Evolutionary conservation across 1,140 invertebrate genomes (phyloP).

Genomic region (Papilio polytes): DNA sequence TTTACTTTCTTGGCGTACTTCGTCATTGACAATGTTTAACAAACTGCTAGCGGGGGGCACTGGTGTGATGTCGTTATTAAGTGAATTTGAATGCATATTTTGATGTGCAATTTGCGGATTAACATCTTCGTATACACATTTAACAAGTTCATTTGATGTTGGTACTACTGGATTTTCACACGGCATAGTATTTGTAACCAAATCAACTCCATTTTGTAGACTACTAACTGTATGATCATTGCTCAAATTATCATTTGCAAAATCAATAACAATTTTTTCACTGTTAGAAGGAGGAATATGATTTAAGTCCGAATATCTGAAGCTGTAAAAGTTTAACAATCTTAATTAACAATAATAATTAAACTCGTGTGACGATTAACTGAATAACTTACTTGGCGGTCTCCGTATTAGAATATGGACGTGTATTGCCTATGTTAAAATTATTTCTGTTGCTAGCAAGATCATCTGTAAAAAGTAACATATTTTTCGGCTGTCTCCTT

Average conservation of each 20-base stretch:
- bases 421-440: background rate
- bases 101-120: background rate
- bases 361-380: background rate
- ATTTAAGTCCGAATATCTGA: background rate
- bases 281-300: background rate
- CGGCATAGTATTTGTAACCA: background rate
- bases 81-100: slow-evolving; percentile 4
- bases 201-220: background rate
- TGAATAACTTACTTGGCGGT: background rate
- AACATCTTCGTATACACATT: background rate
- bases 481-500: background rate
- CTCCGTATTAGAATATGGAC: background rate
- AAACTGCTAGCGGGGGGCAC: slow-evolving; percentile 7
- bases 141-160: background rate
- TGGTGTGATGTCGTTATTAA: background rate
- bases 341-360: background rate
- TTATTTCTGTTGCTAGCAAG: background rate
- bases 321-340: background rate
- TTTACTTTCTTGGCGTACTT: background rate
- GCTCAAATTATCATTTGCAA: background rate
- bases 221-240: background rate
- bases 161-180: background rate
- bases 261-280: background rate
- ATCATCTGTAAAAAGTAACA: slow-evolving; percentile 4
- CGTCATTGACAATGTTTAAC: slow-evolving; percentile 20